Conservation (phyloP, 2,888 invertebrate species). For the Aporophyla lueneburgensis region DNA sequence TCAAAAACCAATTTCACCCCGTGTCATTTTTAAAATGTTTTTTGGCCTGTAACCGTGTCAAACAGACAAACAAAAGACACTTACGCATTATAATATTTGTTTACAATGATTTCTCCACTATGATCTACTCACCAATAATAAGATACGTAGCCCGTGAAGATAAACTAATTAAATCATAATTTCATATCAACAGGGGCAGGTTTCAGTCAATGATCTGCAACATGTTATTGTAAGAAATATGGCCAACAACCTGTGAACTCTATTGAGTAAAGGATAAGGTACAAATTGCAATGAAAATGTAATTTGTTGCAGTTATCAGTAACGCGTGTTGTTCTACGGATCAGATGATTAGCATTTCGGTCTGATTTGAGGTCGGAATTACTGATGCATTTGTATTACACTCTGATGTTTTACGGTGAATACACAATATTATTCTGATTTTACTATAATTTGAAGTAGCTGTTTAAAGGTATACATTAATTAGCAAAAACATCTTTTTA, state of each 20-base stretch:
- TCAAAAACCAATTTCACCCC: neutral
- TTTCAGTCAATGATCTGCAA: conserved; percentile 75
- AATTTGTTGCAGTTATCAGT: conserved; percentile 47
- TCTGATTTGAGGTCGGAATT: conserved; percentile 31
- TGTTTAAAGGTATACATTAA: neutral
- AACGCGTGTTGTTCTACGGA: conserved; percentile 63
- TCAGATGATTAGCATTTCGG: conserved; percentile 49
- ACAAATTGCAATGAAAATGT: neutral
- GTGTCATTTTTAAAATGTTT: neutral
- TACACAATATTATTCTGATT: neutral
- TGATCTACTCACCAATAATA: conserved; percentile 21
- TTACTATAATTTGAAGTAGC: neutral
- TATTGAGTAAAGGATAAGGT: conserved; percentile 9
- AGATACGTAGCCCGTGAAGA: conserved; percentile 29
- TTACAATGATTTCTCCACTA: conserved; percentile 1
- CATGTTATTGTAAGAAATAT: conserved; percentile 65
- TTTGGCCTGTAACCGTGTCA: neutral
- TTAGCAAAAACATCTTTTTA: neutral
- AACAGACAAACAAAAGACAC: neutral
- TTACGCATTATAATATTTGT: neutral
- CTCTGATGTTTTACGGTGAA: neutral
- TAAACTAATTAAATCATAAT: conserved; percentile 62
- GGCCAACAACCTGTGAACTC: conserved; percentile 2
- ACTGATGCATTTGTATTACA: conserved; percentile 2
- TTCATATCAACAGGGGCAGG: conserved; percentile 68